A percentile compares a stretch with the other conserved stretches of the same genome.
phyloP scores from a whole-genome alignment of 2,888 invertebrate genomes.

The Trachelus troglodyta region DNA sequence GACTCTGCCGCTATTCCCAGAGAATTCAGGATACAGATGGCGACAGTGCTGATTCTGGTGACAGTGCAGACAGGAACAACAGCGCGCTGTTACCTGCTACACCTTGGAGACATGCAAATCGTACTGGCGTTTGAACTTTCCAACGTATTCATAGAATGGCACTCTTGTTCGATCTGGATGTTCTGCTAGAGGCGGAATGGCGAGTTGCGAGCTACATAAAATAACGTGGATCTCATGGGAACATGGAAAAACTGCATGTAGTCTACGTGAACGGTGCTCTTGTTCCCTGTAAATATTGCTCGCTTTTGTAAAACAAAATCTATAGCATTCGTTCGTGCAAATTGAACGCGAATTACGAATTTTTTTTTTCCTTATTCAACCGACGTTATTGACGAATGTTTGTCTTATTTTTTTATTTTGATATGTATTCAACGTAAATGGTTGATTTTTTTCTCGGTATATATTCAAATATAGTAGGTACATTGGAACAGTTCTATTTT shows the following conservation, averaged over 20 bases:
- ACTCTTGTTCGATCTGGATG: slow-evolving; percentile 18
- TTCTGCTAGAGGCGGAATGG: neutral
- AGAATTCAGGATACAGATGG: neutral
- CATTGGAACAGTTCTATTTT: neutral
- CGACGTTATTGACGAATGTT: neutral
- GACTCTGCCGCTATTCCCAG: neutral
- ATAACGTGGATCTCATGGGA: slow-evolving; percentile 44
- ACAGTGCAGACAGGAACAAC: neutral
- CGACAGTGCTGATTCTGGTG: neutral
- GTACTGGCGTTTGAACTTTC: slow-evolving; percentile 48
- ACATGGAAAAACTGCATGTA: neutral
- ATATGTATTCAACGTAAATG: neutral
- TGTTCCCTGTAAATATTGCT: neutral
- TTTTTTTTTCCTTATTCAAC: neutral
- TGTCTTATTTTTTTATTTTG: neutral
- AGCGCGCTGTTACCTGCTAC: neutral
- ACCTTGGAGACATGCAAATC: slow-evolving; percentile 44
- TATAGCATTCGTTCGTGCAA: neutral
- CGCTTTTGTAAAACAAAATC: neutral
- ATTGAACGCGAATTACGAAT: neutral
- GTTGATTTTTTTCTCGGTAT: neutral
- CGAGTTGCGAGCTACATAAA: slow-evolving; percentile 45
- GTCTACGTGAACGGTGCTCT: neutral
- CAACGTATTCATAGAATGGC: slow-evolving; percentile 51
- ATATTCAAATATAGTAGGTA: no score